Evolutionary conservation across 1,140 invertebrate genomes (phyloP).

Genomic region (Bombus soroeensis): DNA sequence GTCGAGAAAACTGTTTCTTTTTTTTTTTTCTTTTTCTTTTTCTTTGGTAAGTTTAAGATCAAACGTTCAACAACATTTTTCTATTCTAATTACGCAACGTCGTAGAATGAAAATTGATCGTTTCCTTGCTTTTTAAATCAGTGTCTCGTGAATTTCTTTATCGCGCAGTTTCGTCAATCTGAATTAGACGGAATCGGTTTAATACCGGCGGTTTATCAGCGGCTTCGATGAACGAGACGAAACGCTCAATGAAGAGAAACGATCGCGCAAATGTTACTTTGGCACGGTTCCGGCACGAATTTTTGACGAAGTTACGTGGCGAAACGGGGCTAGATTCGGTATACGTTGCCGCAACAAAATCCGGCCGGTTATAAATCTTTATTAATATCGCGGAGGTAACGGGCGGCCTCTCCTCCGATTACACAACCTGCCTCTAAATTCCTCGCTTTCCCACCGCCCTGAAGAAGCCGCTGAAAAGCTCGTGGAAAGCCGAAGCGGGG

Average conservation of each 20-base stretch:
- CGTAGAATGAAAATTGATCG: conserved; percentile 23
- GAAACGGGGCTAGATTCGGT: not conserved
- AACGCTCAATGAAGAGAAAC: conserved; percentile 43
- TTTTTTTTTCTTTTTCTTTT: not conserved
- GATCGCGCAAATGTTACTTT: conserved; percentile 1
- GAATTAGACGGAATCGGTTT: conserved; percentile 38
- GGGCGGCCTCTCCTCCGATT: conserved; percentile 20
- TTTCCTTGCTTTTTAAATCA: not conserved
- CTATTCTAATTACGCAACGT: not conserved
- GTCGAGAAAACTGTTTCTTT: conserved; percentile 18
- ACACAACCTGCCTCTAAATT: conserved; percentile 35
- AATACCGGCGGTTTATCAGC: not conserved
- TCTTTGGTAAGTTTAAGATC: not conserved
- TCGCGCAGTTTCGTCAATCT: not conserved
- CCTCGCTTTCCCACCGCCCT: conserved; percentile 3
- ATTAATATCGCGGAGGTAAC: conserved; percentile 47
- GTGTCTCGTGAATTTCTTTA: not conserved
- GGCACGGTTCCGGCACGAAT: not conserved
- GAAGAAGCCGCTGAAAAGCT: conserved; percentile 16
- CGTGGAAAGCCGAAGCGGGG: conserved; percentile 14
- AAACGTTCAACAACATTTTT: not conserved
- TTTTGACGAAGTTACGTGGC: not conserved
- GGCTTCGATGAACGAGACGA: conserved; percentile 13
- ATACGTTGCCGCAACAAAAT: not conserved
- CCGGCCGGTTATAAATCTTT: conserved; percentile 45